Percentiles rank a stretch among this genome's conserved stretches.
Evolutionary conservation across 1,140 invertebrate genomes (phyloP).

Genomic region (Saccostrea cuccullata): DNA sequence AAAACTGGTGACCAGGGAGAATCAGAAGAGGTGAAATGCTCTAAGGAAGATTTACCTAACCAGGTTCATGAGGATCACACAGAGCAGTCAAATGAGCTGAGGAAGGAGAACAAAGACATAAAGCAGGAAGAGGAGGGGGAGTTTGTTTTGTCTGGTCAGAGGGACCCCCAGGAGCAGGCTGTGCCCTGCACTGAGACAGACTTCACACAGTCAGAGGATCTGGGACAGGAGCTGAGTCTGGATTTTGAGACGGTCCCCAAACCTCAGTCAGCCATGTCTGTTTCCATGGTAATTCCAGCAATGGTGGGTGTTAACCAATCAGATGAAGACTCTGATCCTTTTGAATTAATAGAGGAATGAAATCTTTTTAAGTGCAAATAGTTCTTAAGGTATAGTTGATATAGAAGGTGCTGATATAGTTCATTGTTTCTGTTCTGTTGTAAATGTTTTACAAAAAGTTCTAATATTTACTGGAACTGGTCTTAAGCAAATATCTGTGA

Average conservation of each 20-base stretch:
- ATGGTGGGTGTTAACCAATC: not conserved
- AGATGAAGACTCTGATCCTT: conserved; percentile 15
- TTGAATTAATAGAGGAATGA: conserved; percentile 19
- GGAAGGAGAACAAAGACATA: not conserved
- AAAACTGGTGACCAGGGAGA: not conserved
- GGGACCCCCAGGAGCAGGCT: not conserved
- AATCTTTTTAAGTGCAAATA: not conserved
- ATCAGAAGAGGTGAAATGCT: not conserved
- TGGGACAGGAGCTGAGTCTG: not conserved
- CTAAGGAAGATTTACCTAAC: not conserved
- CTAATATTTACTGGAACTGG: not conserved
- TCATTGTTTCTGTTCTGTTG: not conserved
- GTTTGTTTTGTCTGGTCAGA: not conserved
- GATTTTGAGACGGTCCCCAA: conserved; percentile 1
- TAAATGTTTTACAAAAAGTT: not conserved
- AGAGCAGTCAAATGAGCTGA: not conserved
- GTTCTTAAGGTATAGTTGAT: not conserved
- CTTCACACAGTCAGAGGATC: not conserved
- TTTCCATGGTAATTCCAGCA: not conserved
- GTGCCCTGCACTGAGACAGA: not conserved
- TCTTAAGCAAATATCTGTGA: conserved; percentile 30
- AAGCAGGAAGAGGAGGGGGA: not conserved
- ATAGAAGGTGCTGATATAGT: not conserved
- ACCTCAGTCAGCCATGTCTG: not conserved
- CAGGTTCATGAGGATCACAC: not conserved